A percentile compares a stretch with the other conserved stretches of the same genome.
These are phyloP conservation scores for Nansenia antarctica DNA, from an alignment of 2,113 vertebrate genomes.

Conservation along the genomic window DNA sequence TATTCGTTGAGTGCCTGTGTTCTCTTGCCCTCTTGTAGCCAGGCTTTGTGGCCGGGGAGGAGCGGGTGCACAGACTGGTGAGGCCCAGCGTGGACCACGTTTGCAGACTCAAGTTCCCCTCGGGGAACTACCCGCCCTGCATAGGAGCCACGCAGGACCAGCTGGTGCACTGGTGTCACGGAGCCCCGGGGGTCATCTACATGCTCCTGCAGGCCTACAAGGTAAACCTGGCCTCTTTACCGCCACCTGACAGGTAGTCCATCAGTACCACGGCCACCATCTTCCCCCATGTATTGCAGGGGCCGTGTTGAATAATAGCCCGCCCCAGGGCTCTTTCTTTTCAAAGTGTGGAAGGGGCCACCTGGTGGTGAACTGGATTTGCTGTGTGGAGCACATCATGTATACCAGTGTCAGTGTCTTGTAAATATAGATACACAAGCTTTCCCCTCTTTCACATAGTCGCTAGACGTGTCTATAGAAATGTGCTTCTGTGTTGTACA, in stretches of 20 bases:
- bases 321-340: no score
- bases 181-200: constrained; percentile 90
- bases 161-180: constrained; percentile 96
- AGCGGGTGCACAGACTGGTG: constrained; percentile 77
- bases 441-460: no score
- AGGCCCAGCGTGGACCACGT: constrained; percentile 92
- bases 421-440: background rate
- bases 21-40: constrained; percentile 55
- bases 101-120: constrained; percentile 85
- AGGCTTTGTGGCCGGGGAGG: constrained; percentile 69
- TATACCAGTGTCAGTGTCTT: no score
- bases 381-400: background rate
- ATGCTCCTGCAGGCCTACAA: constrained; percentile 94
- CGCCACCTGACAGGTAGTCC: no score
- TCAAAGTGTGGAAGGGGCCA: constrained; percentile 19
- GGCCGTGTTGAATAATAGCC: no score
- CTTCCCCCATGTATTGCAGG: no score
- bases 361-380: constrained; percentile 40
- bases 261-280: no score
- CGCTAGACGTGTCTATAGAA: background rate
- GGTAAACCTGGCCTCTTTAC: constrained; percentile 69
- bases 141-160: constrained; percentile 86
- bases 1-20: background rate
- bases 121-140: constrained; percentile 92
- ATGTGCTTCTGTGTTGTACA: background rate